Conservation (phyloP, 2,888 invertebrate species). For the Ditula angustiorana region DNA sequence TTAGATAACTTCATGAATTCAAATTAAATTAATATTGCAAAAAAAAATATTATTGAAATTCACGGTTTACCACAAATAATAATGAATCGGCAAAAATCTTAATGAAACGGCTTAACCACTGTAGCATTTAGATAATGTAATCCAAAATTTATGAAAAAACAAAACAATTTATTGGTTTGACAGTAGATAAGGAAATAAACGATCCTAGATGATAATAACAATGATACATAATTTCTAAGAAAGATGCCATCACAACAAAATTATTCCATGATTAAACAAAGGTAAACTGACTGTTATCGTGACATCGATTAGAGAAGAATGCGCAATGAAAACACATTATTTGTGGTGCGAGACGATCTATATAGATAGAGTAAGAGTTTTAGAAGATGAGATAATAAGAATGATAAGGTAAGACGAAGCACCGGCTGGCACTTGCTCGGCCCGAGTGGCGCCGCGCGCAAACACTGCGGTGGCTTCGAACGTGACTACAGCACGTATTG, state of each 20-base stretch:
- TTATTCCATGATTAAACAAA: slow-evolving; percentile 57
- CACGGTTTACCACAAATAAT: not conserved
- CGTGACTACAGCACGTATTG: slow-evolving; percentile 77
- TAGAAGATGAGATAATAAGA: slow-evolving; percentile 53
- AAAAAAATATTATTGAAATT: not conserved
- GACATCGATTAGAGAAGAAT: slow-evolving; percentile 57
- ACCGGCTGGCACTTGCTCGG: slow-evolving; percentile 45
- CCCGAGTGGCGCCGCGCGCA: slow-evolving; percentile 42
- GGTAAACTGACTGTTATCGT: slow-evolving; percentile 58
- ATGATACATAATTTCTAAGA: slow-evolving; percentile 11
- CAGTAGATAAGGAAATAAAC: not conserved
- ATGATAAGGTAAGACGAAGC: slow-evolving; percentile 62
- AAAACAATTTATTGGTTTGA: no score
- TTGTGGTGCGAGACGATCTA: slow-evolving; percentile 77
- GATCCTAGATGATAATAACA: not conserved
- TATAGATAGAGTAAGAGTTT: slow-evolving; percentile 59
- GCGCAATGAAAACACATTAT: slow-evolving; percentile 75
- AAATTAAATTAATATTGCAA: no score
- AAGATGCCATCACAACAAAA: slow-evolving; percentile 55
- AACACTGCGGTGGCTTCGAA: slow-evolving; percentile 49
- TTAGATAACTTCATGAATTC: no score
- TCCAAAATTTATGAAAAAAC: no score
- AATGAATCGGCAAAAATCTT: not conserved
- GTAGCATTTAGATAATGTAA: no score
- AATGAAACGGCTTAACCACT: no score